Evolutionary conservation across 1,140 invertebrate species (phyloP), one percentile per base, ranked within the genome.

Genomic region (Calephelis virginiensis): DNA sequence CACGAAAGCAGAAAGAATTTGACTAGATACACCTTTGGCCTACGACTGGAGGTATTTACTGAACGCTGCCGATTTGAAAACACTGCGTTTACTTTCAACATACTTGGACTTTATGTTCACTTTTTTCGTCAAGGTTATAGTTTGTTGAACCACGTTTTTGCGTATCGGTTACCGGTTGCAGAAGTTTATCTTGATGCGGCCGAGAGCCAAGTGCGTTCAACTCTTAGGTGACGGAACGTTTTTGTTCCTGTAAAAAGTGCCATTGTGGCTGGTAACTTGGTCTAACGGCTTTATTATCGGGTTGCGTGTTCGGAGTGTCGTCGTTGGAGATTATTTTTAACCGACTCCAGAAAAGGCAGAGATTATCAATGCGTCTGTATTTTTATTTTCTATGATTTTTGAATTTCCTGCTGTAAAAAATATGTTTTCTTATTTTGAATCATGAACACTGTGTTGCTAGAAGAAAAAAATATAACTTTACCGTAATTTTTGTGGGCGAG

Each of bases 121-220:
- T 49, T 13, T 69, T 64, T 65, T 47, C 40, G 11, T 37, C 38
- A 38, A 47, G 50, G 66, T 63, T 56, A 65, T 56, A 67, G 83
- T 86, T 80, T 79, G 71, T 83, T 84, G 83, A 86, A 86, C 83
- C 64, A 63, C 62, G 68, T 83, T 86, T 86, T 86, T 86, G 75
- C 78, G 76, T 69, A 69, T 59, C 70, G 64, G 66, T 73, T 77
- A 77, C 77, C 78, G 79, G 76, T 84, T 72, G 69, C 64, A 61
- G 50, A 56, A 43, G 66, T 75, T 80, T 73, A 71, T 70, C 69
- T 68, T 61, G 69, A 71, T 67, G 59, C 53, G 47, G 17, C 50
- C 40, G 40, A 43, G 40, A 50, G 63, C n/a, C n/a, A 60, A 65
- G 80, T 78, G 77, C 80, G 72, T 76, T 70, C 77, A 82, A 78